These are phyloP conservation scores for Rhodeus uyekii DNA, from an alignment of 2,797 vertebrate species.

Conservation along the genomic window DNA sequence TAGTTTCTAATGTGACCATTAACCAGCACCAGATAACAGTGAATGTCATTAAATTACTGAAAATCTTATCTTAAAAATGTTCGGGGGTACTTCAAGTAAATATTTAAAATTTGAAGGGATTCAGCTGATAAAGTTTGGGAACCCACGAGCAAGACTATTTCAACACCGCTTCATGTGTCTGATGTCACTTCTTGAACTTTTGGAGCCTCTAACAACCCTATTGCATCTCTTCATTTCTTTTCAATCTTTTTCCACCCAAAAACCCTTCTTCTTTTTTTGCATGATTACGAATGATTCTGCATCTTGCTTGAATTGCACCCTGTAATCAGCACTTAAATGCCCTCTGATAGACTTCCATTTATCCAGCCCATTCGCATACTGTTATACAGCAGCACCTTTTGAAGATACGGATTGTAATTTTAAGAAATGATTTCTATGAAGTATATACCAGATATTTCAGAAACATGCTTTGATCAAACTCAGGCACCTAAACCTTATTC, in stretches of 20 bases:
- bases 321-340: not conserved
- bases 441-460: not conserved
- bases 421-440: not conserved
- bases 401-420: not conserved
- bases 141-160: not conserved
- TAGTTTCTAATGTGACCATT: not conserved
- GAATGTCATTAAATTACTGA: not conserved
- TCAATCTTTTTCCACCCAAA: not conserved
- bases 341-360: not conserved
- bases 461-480: not conserved
- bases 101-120: not conserved
- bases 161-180: not conserved
- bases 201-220: not conserved
- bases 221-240: not conserved
- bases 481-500: not conserved
- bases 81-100: not conserved
- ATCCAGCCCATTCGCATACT: not conserved
- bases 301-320: not conserved
- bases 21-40: not conserved
- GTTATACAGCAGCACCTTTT: not conserved
- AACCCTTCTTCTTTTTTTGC: not conserved
- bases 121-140: not conserved
- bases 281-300: not conserved
- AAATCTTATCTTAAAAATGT: not conserved
- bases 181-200: not conserved